Evolutionary conservation across 2,888 invertebrate species (phyloP).

Genomic region (Pachycephus smyrnensis): DNA sequence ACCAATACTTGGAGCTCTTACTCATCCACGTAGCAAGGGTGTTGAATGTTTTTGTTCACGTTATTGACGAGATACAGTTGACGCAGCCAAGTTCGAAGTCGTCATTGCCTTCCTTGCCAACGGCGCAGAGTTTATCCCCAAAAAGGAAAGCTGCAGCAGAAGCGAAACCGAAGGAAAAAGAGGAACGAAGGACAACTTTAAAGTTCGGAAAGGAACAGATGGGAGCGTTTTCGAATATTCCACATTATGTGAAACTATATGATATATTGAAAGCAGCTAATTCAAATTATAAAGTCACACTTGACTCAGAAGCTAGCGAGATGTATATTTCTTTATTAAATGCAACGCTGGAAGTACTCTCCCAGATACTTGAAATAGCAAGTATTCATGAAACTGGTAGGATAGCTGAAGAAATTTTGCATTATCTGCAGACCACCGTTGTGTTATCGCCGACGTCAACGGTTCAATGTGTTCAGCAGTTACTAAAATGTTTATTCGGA

Average conservation of each 20-base stretch:
- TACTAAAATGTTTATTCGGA: conserved; percentile 81
- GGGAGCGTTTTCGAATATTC: conserved; percentile 77
- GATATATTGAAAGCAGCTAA: conserved; percentile 85
- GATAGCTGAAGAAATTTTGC: conserved; percentile 84
- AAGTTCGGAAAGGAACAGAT: conserved; percentile 66
- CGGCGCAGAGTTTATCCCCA: conserved; percentile 66
- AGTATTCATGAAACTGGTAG: conserved; percentile 78
- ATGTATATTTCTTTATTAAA: conserved; percentile 78
- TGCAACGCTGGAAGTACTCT: conserved; percentile 73
- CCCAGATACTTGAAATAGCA: conserved; percentile 78
- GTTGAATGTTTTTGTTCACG: conserved; percentile 80
- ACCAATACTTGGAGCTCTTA: conserved; percentile 70
- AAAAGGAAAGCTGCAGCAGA: conserved; percentile 60
- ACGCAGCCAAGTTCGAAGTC: conserved; percentile 69
- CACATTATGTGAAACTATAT: conserved; percentile 88
- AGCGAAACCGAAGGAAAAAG: conserved; percentile 67
- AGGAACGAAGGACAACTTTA: conserved; percentile 64
- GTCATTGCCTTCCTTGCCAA: conserved; percentile 71
- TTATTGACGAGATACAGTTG: conserved; percentile 78
- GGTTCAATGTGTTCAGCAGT: conserved; percentile 82
- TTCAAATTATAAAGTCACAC: conserved; percentile 88
- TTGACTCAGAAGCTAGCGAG: conserved; percentile 82
- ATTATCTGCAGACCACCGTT: conserved; percentile 80
- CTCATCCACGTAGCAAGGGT: conserved; percentile 77
- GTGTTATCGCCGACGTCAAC: conserved; percentile 77